Base-by-base conservation (phyloP, 2,888 invertebrate genomes). In the Steinernema hermaphroditum region DNA sequence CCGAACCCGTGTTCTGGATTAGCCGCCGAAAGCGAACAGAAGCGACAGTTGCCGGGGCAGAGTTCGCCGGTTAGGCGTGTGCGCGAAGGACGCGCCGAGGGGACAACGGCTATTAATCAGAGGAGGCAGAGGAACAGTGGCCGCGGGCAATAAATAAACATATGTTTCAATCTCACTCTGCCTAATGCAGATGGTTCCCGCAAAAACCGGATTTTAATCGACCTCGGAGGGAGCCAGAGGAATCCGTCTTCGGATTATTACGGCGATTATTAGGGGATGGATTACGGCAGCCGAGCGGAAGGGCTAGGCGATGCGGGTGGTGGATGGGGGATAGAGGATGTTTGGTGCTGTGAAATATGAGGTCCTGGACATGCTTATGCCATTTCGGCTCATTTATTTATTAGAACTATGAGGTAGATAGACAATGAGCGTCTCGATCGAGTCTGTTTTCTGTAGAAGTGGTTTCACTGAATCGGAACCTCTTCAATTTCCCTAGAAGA, bases 171-270 rank as follows among this genome's bases (percentile, higher is more conserved):
- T 62, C 62, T 29, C 32, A 14, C 62, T 32, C 62, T 62, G 62
- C 62, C 62, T 62, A 62, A 62, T 62, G 62, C 62, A 62, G 62
- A 62, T 62, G 62, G 29, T 62, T 24, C 62, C 32, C 62, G 62
- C 62, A 12, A 29, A 29, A 62, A 62, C 62, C 29, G 62, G 62
- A 62, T 62, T 62, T 62, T 32, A 29, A 62, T 29, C 27, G 62
- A 32, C 62, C 54, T 54, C 54, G 54, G 22, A 22, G 54, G 54
- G 54, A 27, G 62, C 22, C 16, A 4, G n/a, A 4, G n/a, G 46
- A 4, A 46, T 46, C 46, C 46, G 46, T 46, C 46, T 46, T 46
- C 46, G 62, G 62, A 62, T 24, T 8, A 19, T 62, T 62, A 62
- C 27, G 54, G 29, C 54, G 62, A 62, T 34, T 62, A 62, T 27